Evolutionary conservation across 1,140 invertebrate genomes (phyloP), one percentile per base, ranked within the genome.

Genomic region (Teleopsis dalmanni): DNA sequence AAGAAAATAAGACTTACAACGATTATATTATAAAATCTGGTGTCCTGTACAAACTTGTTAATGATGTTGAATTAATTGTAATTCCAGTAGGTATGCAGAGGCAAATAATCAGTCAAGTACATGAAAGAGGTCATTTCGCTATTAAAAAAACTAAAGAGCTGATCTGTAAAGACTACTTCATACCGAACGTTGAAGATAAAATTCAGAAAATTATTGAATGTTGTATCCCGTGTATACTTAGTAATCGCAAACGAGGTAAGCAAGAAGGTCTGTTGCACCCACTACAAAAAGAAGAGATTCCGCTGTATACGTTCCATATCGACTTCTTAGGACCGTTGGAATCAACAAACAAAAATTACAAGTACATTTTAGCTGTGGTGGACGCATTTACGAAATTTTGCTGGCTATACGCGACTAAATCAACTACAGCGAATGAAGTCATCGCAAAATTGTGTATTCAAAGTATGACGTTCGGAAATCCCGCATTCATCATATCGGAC

Each of bases 361-460:
- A 64, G 11, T 54, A 73, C 51, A 57, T 74, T 3, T 58, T 74
- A 0, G 62, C 55, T 0, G 53, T 74, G 0, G 50, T 72, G 7
- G 71, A 73, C 51, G 63, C 50, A 3, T 74, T 73, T 55, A 59
- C 65, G 1, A 73, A 74, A 38, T 75, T 72, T 54, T 48, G 57
- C 2, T 72, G 63, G 59, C 16, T 73, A 19, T 70, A 66, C 47
- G 55, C 57, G 0, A 48, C 46, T 2, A 35, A 35, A 21, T 27
- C 13, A 13, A 52, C 45, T 10, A 22, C 19, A 3, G 13, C 27
- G 5, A 27, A 54, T 8, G 29, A 25, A 46, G 51, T 58, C 1
- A 42, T 54, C 3, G 48, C 54, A 21, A 52, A 55, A 6, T 31
- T 69, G 21, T 25, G 41, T 9, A 43, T 45, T 18, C 46, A 65